A percentile compares a stretch with the other conserved stretches of the same genome.
phyloP scores from a whole-genome alignment of 2,888 invertebrate genomes.

The Autographa gamma region DNA sequence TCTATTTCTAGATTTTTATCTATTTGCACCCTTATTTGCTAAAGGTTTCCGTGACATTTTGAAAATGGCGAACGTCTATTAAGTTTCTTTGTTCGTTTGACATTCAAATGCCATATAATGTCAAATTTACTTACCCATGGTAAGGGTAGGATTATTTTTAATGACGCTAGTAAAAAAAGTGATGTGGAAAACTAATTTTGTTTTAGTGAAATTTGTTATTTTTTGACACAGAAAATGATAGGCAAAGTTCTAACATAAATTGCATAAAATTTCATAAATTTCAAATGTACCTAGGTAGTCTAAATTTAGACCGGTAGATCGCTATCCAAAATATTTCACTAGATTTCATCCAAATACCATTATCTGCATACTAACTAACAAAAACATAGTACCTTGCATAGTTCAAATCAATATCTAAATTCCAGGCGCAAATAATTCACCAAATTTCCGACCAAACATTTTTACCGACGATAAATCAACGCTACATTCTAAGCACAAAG shows the following conservation, averaged over 20 bases:
- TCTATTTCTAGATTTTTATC: not conserved
- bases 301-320: not conserved
- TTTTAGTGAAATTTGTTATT: no score
- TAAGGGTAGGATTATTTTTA: not conserved
- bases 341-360: not conserved
- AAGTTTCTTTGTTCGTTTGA: slow-evolving; percentile 44
- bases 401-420: slow-evolving; percentile 44
- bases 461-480: slow-evolving; percentile 63
- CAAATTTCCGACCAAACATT: slow-evolving; percentile 51
- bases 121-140: slow-evolving; percentile 25
- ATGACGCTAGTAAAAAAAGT: not conserved
- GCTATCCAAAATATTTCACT: not conserved
- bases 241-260: no score
- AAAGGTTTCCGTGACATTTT: slow-evolving; percentile 46
- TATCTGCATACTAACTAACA: not conserved
- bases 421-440: slow-evolving; percentile 39
- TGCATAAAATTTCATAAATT: no score
- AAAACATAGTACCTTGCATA: slow-evolving; percentile 29
- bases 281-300: no score
- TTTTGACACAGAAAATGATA: no score
- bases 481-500: slow-evolving; percentile 48
- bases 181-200: no score
- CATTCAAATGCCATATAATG: slow-evolving; percentile 54
- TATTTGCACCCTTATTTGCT: not conserved
- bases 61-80: slow-evolving; percentile 50